Base-by-base conservation (phyloP, 1,140 invertebrate genomes). In the Rhopalosiphum padi region DNA sequence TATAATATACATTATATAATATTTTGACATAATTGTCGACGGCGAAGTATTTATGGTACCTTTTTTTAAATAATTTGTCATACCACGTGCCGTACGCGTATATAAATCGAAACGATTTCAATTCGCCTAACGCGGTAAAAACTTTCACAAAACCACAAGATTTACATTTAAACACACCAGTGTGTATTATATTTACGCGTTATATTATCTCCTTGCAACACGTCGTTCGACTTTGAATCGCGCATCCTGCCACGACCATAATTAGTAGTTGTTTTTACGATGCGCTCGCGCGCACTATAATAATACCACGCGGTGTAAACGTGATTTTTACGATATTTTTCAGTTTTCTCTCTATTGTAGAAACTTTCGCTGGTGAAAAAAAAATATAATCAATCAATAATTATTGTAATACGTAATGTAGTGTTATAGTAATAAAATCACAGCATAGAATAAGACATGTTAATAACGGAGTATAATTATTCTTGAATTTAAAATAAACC, bases 251-350 rank as follows among this genome's bases (percentile, higher is more conserved):
- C 37, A 88, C n/a, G 46, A 22, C 85, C 30, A n/a, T 88, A 51
- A 51, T 87, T 87, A 48, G 43, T 68, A 68, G 60, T 68, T 68
- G 60, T 87, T 87, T 87, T 87, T 87, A 87, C 43, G 85, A 87
- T n/a, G 11, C 30, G 25, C 85, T 2, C 85, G 43, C 43, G 30
- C 3, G 4, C 7, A 86, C 41, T 46, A 46, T 48, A 25, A 68
- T 86, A 46, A 30, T 3, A 46, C 85, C 85, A 30, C 25, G 43
- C 25, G 8, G 25, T 43, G 37, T 8, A 30, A 5, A 86, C 43
- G 85, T 46, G 85, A 30, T 86, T 86, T 86, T 86, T 86, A 86
- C 41, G 43, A 46, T 43, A 43, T 46, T 46, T 43, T 30, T 21
- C 30, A 22, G 30, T 87, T 87, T 87, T 48, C 85, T 46, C 85